A percentile compares a stretch with the other conserved stretches of the same genome.
These are phyloP conservation scores for Tachystola acroxantha DNA, from an alignment of 2,888 invertebrate genomes.

Conservation along the genomic window DNA sequence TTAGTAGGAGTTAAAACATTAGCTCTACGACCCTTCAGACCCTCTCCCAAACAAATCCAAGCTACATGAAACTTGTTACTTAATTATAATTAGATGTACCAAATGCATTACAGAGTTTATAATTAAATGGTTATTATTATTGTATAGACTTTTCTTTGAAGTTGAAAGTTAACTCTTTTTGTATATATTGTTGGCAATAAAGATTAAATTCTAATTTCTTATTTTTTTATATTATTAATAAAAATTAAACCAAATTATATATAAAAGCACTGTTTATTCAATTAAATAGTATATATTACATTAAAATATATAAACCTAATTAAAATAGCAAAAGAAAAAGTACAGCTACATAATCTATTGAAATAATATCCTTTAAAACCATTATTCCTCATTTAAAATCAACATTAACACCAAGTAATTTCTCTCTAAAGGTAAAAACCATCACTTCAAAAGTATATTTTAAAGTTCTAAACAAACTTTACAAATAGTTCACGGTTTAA, in stretches of 20 bases:
- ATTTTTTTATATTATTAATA: constrained; percentile 8
- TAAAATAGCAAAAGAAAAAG: constrained; percentile 69
- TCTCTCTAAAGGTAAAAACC: constrained; percentile 51
- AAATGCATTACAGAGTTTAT: background rate
- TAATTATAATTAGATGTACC: constrained; percentile 23
- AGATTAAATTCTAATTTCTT: constrained; percentile 22
- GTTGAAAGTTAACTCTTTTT: constrained; percentile 24
- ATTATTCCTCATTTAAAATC: constrained; percentile 36
- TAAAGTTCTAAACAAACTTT: constrained; percentile 53
- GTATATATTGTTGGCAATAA: constrained; percentile 59
- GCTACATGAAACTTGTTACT: constrained; percentile 46
- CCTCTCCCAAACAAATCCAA: constrained; percentile 49
- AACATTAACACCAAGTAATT: constrained; percentile 62
- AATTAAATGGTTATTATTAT: background rate
- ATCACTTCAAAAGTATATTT: constrained; percentile 51
- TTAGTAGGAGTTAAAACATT: constrained; percentile 50
- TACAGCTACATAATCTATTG: constrained; percentile 73
- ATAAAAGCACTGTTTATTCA: constrained; percentile 77
- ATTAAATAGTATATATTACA: constrained; percentile 77
- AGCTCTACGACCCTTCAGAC: constrained; percentile 41
- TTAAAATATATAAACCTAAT: constrained; percentile 75
- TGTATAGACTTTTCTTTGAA: constrained; percentile 26
- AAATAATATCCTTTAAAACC: constrained; percentile 70
- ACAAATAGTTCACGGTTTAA: constrained; percentile 54
- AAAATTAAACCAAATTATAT: constrained; percentile 28